Evolutionary conservation across 64 coral and sea anemone genomes (phyloP).

Genomic region (Montipora efflorescens): DNA sequence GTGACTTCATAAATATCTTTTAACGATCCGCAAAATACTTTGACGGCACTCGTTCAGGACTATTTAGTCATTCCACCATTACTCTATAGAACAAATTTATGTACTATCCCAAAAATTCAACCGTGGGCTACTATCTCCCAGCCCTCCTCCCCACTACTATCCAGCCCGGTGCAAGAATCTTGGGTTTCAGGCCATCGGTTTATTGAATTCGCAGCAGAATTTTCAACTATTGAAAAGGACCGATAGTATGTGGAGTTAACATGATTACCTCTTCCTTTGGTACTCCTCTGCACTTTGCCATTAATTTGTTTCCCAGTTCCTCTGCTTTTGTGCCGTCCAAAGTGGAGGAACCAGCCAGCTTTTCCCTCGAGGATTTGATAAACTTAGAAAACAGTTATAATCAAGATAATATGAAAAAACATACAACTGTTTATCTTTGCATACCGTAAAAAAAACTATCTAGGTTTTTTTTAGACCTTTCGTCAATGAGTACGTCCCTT

Average conservation of each 20-base stretch:
- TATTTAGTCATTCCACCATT: background rate
- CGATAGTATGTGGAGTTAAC: slow-evolving; percentile 10
- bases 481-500: too few species aligned
- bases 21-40: background rate
- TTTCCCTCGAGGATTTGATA: slow-evolving; percentile 36
- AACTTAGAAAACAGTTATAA: slow-evolving; percentile 34
- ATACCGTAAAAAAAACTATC: too few species aligned
- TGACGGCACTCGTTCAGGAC: background rate
- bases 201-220: background rate
- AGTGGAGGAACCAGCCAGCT: slow-evolving; percentile 24
- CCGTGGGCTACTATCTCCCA: background rate
- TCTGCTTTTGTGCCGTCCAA: slow-evolving; percentile 18
- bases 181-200: background rate
- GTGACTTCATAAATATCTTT: background rate
- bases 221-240: background rate
- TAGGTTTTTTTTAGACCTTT: too few species aligned
- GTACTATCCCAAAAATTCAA: background rate
- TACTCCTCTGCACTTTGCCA: slow-evolving; percentile 23
- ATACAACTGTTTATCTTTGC: background rate
- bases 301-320: slow-evolving; percentile 31
- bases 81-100: slow-evolving; percentile 8
- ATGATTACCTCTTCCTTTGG: slow-evolving; percentile 32
- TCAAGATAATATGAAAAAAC: slow-evolving; percentile 1
- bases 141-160: slow-evolving; percentile 1
- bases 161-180: background rate